A percentile compares a stretch with the other conserved stretches of the same genome.
Evolutionary conservation across 2,113 vertebrate genomes (phyloP).

Genomic region (Pampusana beccarii): DNA sequence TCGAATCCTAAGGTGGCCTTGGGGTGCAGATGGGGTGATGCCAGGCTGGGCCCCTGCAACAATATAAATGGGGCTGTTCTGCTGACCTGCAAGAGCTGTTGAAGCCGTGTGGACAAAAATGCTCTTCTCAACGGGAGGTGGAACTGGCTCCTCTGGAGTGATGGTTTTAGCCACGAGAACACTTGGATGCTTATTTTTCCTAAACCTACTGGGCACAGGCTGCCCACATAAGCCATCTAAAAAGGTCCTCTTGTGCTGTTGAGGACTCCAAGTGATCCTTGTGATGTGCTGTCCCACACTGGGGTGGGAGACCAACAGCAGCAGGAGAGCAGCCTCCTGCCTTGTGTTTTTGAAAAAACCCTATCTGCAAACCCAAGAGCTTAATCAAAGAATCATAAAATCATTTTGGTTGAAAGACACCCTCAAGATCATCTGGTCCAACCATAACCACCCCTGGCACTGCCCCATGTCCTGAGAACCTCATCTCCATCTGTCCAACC

Average conservation of each 20-base stretch:
- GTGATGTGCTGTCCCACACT: neutral
- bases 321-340: neutral
- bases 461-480: neutral
- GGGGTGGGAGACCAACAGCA: neutral
- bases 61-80: accelerated
- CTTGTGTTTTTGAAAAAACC: neutral
- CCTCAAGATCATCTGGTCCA: neutral
- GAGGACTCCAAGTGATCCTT: neutral
- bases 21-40: neutral
- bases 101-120: neutral
- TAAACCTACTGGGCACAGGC: neutral
- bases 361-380: neutral
- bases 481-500: too few species aligned
- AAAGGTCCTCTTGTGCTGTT: neutral
- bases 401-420: neutral
- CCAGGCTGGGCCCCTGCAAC: neutral
- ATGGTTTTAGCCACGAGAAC: neutral
- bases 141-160: neutral
- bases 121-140: neutral
- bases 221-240: neutral
- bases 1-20: neutral
- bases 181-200: neutral
- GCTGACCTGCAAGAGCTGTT: neutral
- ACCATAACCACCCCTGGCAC: neutral
- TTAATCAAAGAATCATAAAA: neutral